Base-by-base conservation (phyloP, 2,797 vertebrate species). In the Kryptopterus vitreolus region DNA sequence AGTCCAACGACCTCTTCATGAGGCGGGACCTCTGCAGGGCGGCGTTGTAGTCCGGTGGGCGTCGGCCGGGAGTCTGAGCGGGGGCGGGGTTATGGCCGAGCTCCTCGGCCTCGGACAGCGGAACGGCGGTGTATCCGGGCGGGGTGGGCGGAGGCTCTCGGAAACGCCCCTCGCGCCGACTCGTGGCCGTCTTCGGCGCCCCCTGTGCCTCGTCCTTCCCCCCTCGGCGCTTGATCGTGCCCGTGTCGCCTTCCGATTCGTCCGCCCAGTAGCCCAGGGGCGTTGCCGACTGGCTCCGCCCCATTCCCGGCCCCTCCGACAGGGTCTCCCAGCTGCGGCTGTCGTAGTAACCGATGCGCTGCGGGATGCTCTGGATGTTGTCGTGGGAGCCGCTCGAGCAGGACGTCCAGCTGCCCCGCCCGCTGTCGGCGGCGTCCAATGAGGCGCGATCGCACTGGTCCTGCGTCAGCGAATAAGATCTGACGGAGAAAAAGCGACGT, bases 371-470 rank as follows among this genome's bases (percentile, higher is more conserved):
- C 91, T 99, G 98, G 86, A 99, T 99, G 88, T 98, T 99, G 85
- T 99, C 98, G 1, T 99, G 97, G 76, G 98, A 99, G 20, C 97
- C 98, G 0, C 97, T 99, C 0, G 98, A 99, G 85, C 98, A 99
- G 22, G 98, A 99, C 0, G 98, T 99, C 98, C 98, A 99, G 92
- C 98, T 99, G 72, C 98, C 98, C 0, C 98, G 96, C 70, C 98
- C 98, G 3, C 98, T 99, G 93, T 99, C 98, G 0, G 96, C 97
- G 0, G 97, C 97, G 5, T 98, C 98, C 0, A 99, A 94, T 0
- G 97, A 99, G 2, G 97, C 95, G 0, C 97, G 95, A 78, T 99
- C 98, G 18, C 97, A 97, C 89, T 97, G 97, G 90, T 99, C 97
- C 88, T 97, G 97, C 66, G 96, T 96, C 83, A 98, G 93, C 7